phyloP scores from a whole-genome alignment of 2,888 invertebrate species.

The Lasioglossum oenotherae region DNA sequence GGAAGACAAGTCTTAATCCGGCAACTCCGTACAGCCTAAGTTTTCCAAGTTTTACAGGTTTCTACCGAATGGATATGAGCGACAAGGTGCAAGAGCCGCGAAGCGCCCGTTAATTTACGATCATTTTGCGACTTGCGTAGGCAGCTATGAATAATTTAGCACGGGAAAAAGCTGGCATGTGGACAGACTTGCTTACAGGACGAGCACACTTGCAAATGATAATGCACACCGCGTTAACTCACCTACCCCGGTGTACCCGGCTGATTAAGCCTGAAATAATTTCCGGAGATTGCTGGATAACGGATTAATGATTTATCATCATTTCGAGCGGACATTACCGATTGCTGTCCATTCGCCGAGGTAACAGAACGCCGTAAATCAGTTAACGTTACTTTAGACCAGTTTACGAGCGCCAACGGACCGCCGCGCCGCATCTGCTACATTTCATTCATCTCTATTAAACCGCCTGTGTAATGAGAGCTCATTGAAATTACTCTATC shows the following conservation, averaged over 20 bases:
- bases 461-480: not conserved
- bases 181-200: not conserved
- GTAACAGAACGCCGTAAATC: slow-evolving; percentile 51
- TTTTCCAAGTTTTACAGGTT: not conserved
- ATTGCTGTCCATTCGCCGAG: slow-evolving; percentile 27
- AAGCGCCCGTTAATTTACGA: slow-evolving; percentile 30
- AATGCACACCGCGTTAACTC: slow-evolving; percentile 9
- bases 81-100: not conserved
- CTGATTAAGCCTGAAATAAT: slow-evolving; percentile 49
- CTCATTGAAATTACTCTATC: slow-evolving; percentile 12
- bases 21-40: not conserved
- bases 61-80: slow-evolving; percentile 2
- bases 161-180: slow-evolving; percentile 4
- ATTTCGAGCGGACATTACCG: slow-evolving; percentile 30
- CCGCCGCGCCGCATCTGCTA: slow-evolving; percentile 3
- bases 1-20: too few relatives aligned
- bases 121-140: not conserved
- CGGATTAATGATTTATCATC: slow-evolving; percentile 59
- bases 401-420: slow-evolving; percentile 22
- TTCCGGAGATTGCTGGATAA: slow-evolving; percentile 47
- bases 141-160: slow-evolving; percentile 19
- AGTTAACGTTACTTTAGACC: slow-evolving; percentile 40
- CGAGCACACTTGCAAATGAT: slow-evolving; percentile 12
- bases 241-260: not conserved
- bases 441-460: slow-evolving; percentile 32